Base-by-base conservation (phyloP, 2,113 vertebrate genomes). In the Eurypyga helias region DNA sequence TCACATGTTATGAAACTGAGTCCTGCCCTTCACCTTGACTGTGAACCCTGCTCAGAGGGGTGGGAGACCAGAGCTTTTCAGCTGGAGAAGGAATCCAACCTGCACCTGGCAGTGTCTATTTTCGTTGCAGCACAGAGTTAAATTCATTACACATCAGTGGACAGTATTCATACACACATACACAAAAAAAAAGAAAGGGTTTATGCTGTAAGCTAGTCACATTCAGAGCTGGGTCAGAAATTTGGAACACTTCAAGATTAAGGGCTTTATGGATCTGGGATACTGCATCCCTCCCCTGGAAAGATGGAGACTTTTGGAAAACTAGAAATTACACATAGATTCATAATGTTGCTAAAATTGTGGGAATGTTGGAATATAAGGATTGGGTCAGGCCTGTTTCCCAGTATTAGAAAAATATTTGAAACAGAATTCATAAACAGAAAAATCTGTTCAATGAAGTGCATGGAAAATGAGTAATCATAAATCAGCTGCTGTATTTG, bases 401-500 rank as follows among this genome's bases (percentile, higher is more conserved):
- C 61, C 49, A 85, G 31, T 38, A 66, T 80, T 76, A 88, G 34
- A 90, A 72, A 93, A 93, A 77, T 38, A 91, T 46, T 90, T 80
- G 61, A 88, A 70, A 66, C 33, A 83, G 58, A 90, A 85, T 88
- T 88, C 58, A 73, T 88, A 94, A 89, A 82, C 49, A 88, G 43
- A 96, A 94, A 96, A 87, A 57, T 80, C 70, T 76, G 41, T 86
- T 89, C 31, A 57, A 24, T 62, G 31, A 83, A 83, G 41, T 73
- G n/a, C 6, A 34, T 25, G 36, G 82, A 93, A 93, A 75, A 88
- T 46, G 2, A 80, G 31, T 34, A 86, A 86, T 46, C 83, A 90
- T 91, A 93, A 89, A 90, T 93, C 60, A 92, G 51, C 51, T 88
- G 41, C 36, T 83, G 18, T 69, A 33, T 81, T 80, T 86, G 29